A percentile compares a stretch with the other conserved stretches of the same genome.
Conservation (phyloP, 2,113 vertebrate genomes). For the Plecotus auritus region DNA sequence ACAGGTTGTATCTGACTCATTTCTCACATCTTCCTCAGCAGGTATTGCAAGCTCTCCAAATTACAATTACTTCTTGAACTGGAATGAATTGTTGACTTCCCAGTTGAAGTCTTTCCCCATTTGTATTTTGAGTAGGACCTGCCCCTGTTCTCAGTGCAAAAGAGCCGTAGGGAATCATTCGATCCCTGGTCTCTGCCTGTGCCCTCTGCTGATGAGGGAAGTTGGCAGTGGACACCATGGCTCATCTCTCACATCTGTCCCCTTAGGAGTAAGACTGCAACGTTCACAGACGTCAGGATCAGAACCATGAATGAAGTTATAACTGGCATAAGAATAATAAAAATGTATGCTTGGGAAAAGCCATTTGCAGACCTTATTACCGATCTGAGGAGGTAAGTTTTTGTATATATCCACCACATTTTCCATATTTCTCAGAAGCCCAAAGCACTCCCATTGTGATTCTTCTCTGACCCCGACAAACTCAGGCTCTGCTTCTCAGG, state of each 20-base stretch:
- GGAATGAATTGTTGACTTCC: background rate
- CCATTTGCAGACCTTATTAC: slow-evolving; percentile 89
- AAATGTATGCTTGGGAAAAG: slow-evolving; percentile 99
- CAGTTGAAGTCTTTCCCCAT: background rate
- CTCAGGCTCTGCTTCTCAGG: background rate
- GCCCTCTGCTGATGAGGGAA: background rate
- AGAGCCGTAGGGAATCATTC: background rate
- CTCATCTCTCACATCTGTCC: slow-evolving; percentile 25
- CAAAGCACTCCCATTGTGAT: background rate
- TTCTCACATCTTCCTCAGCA: background rate
- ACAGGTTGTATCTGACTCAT: background rate
- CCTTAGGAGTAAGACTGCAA: slow-evolving; percentile 89
- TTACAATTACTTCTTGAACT: background rate
- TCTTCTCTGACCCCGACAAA: background rate
- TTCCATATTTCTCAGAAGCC: background rate
- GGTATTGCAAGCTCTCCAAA: background rate
- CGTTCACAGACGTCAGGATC: slow-evolving; percentile 90
- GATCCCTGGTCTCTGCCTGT: background rate
- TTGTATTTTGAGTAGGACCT: background rate
- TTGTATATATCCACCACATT: rapidly evolving
- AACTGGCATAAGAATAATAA: slow-evolving; percentile 95
- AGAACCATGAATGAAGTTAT: slow-evolving; percentile 98
- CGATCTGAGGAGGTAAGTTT: slow-evolving; percentile 88
- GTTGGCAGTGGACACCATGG: background rate
- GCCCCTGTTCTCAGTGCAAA: too few species aligned